phyloP scores from a whole-genome alignment of 2,113 vertebrate species.

The Globicephala melas region DNA sequence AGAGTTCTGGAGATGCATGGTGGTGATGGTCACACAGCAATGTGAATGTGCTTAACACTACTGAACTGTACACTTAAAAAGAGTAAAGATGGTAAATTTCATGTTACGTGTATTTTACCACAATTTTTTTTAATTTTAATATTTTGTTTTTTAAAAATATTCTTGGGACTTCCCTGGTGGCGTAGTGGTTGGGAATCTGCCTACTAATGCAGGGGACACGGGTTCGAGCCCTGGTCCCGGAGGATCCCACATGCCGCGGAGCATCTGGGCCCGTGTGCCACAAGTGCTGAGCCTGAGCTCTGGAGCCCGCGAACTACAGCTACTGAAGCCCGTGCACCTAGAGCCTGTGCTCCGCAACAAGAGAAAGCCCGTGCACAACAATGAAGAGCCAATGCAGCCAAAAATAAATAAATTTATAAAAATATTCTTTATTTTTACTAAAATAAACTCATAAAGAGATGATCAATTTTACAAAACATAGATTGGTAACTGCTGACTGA shows the following conservation, averaged over 20 bases:
- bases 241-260: too few species aligned
- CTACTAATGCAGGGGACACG: too few species aligned
- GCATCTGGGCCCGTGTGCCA: too few species aligned
- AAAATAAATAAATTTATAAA: background rate
- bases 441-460: background rate
- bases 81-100: background rate
- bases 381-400: too few species aligned
- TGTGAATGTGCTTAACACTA: background rate
- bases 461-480: background rate
- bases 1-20: background rate
- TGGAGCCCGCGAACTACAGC: too few species aligned
- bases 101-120: background rate
- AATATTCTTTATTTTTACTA: background rate
- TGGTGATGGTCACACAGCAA: background rate
- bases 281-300: too few species aligned
- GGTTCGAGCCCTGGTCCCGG: too few species aligned
- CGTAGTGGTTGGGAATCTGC: too few species aligned
- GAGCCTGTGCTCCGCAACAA: too few species aligned
- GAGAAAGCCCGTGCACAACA: too few species aligned
- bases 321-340: too few species aligned
- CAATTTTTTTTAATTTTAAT: background rate
- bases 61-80: background rate
- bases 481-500: background rate
- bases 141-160: background rate
- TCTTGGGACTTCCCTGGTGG: too few species aligned